Evolutionary conservation across 2,888 invertebrate species (phyloP).

Genomic region (Scaeva pyrastri): DNA sequence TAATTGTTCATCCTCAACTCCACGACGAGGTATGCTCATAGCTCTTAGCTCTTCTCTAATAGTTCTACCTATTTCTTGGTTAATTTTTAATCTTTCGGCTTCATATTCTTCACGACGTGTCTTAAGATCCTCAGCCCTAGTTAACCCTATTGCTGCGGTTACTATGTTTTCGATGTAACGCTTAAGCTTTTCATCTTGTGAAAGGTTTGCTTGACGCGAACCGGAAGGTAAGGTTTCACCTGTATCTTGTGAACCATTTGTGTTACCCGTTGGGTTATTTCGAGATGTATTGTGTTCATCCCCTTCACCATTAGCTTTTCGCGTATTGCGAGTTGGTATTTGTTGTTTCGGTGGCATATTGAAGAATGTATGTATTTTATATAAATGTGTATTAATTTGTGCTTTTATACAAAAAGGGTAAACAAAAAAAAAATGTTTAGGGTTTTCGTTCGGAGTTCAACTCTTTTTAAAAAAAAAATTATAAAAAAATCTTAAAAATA

Average conservation of each 20-base stretch:
- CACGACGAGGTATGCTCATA: not conserved
- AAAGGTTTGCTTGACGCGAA: not conserved
- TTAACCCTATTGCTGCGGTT: not conserved
- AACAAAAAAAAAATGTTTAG: not conserved
- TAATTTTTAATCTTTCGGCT: not conserved
- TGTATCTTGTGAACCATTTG: not conserved
- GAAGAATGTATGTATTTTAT: not conserved
- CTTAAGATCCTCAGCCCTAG: not conserved
- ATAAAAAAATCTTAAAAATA: not conserved
- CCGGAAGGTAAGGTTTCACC: not conserved
- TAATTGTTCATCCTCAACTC: not conserved
- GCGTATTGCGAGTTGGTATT: not conserved
- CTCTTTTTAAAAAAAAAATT: not conserved
- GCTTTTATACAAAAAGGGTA: not conserved
- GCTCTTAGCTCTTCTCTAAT: not conserved
- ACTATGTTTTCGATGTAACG: not conserved
- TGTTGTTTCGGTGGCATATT: slow-evolving; percentile 2
- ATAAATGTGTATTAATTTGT: no score
- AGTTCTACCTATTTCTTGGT: not conserved
- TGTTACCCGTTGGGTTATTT: not conserved
- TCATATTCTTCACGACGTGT: not conserved
- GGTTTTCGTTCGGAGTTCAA: not conserved
- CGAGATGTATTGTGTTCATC: not conserved
- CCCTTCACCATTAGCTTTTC: not conserved
- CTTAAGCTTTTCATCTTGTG: slow-evolving; percentile 1